Evolutionary conservation across 1,140 invertebrate species (phyloP).

Genomic region (fruit fly (Drosophila melanogaster)): DNA sequence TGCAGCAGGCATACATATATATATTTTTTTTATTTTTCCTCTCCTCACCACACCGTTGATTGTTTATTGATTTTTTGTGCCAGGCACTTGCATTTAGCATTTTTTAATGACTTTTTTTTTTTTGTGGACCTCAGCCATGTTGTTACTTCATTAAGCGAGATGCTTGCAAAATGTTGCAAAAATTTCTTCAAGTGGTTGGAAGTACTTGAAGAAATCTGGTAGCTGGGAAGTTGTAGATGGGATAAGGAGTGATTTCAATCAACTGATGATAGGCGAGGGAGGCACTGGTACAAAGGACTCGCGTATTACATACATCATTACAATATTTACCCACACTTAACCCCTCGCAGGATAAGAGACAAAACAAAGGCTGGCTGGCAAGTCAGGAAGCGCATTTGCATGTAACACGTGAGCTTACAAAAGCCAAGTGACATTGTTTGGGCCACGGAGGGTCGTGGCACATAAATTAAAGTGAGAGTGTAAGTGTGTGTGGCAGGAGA

Average conservation of each 20-base stretch:
- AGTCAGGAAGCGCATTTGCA: constrained; percentile 76
- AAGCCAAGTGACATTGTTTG: constrained; percentile 79
- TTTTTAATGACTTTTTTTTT: constrained; percentile 78
- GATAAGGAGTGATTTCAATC: constrained; percentile 68
- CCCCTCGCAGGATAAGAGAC: constrained; percentile 24
- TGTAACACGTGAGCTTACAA: constrained; percentile 81
- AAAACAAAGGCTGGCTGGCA: constrained; percentile 41
- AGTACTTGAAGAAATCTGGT: constrained; percentile 29
- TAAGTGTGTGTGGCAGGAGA: constrained; percentile 63
- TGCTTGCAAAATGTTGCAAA: constrained; percentile 21
- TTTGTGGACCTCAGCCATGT: constrained; percentile 35
- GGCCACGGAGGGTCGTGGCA: constrained; percentile 60
- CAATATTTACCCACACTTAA: constrained; percentile 77
- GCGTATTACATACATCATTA: constrained; percentile 78
- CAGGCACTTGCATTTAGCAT: constrained; percentile 64
- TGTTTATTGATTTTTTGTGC: constrained; percentile 71
- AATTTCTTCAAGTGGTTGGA: constrained; percentile 56
- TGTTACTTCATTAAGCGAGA: constrained; percentile 74
- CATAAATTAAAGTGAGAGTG: constrained; percentile 82
- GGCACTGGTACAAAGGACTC: constrained; percentile 44
- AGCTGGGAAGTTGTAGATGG: constrained; percentile 16
- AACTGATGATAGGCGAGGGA: constrained; percentile 63
- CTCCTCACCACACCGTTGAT: constrained; percentile 36
- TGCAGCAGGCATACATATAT: constrained; percentile 25
- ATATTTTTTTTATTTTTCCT: constrained; percentile 24